phyloP scores from a whole-genome alignment of 2,113 vertebrate species.

The Ammodytes dubius region DNA sequence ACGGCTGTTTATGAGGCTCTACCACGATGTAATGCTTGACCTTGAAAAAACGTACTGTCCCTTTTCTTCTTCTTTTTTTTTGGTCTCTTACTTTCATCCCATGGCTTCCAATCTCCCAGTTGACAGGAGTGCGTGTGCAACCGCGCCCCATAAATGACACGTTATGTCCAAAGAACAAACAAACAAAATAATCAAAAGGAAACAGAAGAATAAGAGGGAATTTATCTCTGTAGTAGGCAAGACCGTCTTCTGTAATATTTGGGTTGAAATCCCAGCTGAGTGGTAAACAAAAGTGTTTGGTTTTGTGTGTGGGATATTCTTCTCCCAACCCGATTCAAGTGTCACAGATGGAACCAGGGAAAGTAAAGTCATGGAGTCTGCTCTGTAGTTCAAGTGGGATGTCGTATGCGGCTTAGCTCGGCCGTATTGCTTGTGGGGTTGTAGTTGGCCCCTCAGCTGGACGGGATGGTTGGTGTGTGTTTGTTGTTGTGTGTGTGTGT shows the following conservation, averaged over 20 bases:
- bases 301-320: constrained; percentile 34
- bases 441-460: constrained; percentile 30
- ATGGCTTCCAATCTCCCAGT: constrained; percentile 61
- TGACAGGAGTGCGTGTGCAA: constrained; percentile 69
- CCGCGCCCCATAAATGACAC: constrained; percentile 58
- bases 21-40: constrained; percentile 44
- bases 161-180: constrained; percentile 28
- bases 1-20: constrained; percentile 29
- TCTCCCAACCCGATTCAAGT: constrained; percentile 31
- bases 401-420: constrained; percentile 52
- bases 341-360: constrained; percentile 32
- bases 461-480: constrained; percentile 27
- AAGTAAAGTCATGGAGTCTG: constrained; percentile 37
- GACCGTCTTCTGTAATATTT: constrained; percentile 51
- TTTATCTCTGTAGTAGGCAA: constrained; percentile 43
- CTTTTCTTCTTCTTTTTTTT: constrained; percentile 36
- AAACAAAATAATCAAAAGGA: constrained; percentile 5
- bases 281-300: constrained; percentile 69
- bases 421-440: constrained; percentile 33
- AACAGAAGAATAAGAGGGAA: neutral
- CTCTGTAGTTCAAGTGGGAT: neutral
- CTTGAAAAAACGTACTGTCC: constrained; percentile 22
- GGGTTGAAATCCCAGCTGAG: constrained; percentile 62
- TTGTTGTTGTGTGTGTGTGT: too few relatives aligned
- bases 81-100: constrained; percentile 42